Evolutionary conservation across 1,140 invertebrate species (phyloP).

Genomic region (Drosophila saltans): DNA sequence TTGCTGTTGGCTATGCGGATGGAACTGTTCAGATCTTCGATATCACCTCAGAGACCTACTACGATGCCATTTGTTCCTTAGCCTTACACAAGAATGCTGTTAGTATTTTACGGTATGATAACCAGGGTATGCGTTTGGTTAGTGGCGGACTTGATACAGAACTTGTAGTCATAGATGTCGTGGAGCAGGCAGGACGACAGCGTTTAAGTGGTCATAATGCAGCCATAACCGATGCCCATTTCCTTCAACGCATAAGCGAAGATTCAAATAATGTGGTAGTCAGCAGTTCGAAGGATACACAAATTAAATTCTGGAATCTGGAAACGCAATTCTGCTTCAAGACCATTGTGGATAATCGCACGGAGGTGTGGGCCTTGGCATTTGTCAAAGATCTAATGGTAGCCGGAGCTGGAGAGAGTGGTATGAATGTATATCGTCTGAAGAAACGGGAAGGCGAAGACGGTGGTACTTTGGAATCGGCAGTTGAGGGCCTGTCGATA

Average conservation of each 20-base stretch:
- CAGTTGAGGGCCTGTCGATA: constrained; percentile 84
- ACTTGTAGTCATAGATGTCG: constrained; percentile 97
- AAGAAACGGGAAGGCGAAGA: constrained; percentile 83
- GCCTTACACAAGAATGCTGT: constrained; percentile 95
- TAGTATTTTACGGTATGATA: constrained; percentile 91
- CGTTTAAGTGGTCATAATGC: constrained; percentile 96
- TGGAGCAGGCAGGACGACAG: constrained; percentile 94
- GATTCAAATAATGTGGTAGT: constrained; percentile 88
- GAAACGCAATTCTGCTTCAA: constrained; percentile 97
- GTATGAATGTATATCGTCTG: constrained; percentile 93
- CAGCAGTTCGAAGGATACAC: constrained; percentile 96
- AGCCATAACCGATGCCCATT: constrained; percentile 93
- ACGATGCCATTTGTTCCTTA: constrained; percentile 88
- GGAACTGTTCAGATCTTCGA: constrained; percentile 94
- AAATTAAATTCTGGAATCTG: constrained; percentile 99
- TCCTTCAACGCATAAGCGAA: constrained; percentile 86
- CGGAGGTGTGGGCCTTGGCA: constrained; percentile 93
- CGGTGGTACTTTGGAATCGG: constrained; percentile 84
- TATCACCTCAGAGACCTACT: constrained; percentile 85
- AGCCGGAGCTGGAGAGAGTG: constrained; percentile 92
- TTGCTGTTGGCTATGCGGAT: constrained; percentile 96
- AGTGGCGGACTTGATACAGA: constrained; percentile 89
- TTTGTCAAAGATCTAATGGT: constrained; percentile 92
- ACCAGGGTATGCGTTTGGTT: constrained; percentile 69
- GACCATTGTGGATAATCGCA: constrained; percentile 92